Conservation (phyloP, 2,888 invertebrate genomes). For the Drosophila diplacantha region DNA sequence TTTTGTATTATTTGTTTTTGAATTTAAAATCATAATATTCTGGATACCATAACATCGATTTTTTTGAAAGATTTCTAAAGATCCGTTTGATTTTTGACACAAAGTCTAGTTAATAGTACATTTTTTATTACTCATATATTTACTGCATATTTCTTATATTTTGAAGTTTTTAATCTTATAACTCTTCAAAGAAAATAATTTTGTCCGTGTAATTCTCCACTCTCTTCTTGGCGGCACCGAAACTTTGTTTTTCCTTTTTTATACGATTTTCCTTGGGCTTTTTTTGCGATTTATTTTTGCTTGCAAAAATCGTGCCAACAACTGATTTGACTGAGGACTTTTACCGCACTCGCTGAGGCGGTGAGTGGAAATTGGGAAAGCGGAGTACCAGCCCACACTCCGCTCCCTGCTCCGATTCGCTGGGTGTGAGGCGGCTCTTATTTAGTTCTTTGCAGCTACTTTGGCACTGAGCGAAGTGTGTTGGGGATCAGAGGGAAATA, state of each 20-base stretch:
- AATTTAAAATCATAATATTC: not conserved
- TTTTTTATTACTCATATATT: not conserved
- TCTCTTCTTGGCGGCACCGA: constrained; percentile 46
- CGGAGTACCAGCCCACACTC: too few species aligned
- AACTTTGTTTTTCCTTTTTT: constrained; percentile 56
- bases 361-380: constrained; percentile 23
- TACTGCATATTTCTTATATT: not conserved
- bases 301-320: constrained; percentile 62
- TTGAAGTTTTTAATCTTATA: too few species aligned
- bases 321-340: constrained; percentile 64
- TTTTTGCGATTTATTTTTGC: constrained; percentile 43
- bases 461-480: constrained; percentile 40
- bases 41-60: too few species aligned
- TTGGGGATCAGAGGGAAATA: not conserved
- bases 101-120: too few species aligned
- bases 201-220: not conserved
- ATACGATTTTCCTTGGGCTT: constrained; percentile 19
- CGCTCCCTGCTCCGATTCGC: constrained; percentile 19
- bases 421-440: constrained; percentile 30
- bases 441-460: constrained; percentile 31
- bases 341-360: constrained; percentile 25
- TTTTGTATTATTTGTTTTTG: not conserved
- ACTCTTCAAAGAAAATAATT: too few species aligned
- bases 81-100: too few species aligned
- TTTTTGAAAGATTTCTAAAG: not conserved